Evolutionary conservation across 2,113 vertebrate species (phyloP), one percentile per base, ranked within the genome.

Genomic region (Megalops atlanticus): DNA sequence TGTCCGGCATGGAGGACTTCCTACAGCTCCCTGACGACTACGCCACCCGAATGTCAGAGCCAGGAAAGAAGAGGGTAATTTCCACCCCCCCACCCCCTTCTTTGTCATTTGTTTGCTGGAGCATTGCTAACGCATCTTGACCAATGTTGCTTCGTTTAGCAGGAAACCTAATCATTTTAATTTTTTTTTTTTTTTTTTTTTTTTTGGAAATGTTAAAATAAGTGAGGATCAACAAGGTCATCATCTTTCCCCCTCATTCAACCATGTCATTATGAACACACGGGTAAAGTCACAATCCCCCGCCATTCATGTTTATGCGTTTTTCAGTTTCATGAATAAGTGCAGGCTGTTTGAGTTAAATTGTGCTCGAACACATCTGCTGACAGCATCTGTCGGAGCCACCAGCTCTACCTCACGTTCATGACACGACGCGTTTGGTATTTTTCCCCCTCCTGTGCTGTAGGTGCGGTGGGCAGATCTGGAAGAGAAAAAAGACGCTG

Each of bases 391-490:
- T n/a, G 24, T 6, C 24, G 24, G 21, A 27, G 4, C 6, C 18
- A 47, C 2, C 41, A 4, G 24, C 36, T 47, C 16, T 0, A 0
- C 75, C 77, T 76, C 41, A 69, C 78, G 68, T n/a, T 82, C 47
- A 43, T 86, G 68, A 90, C 41, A 11, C 16, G 0, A 38, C 16
- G 24, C 35, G 4, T 73, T 36, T 69, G 81, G 33, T 36, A 76
- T n/a, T 73, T 41, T 38, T 78, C 71, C 43, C 71, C n/a, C n/a
- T n/a, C n/a, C 78, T 82, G 49, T 84, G 89, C 91, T 78, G 0
- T 91, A 99, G 98, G 98, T 99, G 83, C 96, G 98, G 82, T 99
- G 98, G 98, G 98, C 98, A 70, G 98, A 99, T 88, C 95, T 99
- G 35, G 98, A 99, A 93, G 98, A 99, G 89, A 96, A 99, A 91